A percentile compares a stretch with the other conserved stretches of the same genome.
These are phyloP conservation scores for Agonopterix heracliana DNA, from an alignment of 2,888 invertebrate genomes.

Conservation along the genomic window DNA sequence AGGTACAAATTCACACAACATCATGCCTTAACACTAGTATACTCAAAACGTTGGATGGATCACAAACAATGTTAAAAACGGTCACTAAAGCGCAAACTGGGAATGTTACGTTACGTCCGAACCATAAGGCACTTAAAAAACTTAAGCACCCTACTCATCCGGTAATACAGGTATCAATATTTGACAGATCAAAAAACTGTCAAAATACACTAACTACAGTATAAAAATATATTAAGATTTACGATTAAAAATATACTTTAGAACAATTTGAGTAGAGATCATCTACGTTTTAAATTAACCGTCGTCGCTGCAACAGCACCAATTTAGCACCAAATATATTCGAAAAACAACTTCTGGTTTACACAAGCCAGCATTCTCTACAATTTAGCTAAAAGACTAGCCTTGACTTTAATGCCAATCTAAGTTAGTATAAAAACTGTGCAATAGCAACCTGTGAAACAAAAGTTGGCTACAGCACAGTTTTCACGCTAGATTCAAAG, in stretches of 20 bases:
- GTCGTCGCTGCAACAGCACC: slow-evolving; percentile 59
- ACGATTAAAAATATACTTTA: slow-evolving; percentile 44
- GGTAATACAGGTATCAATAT: slow-evolving; percentile 68
- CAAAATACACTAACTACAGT: slow-evolving; percentile 47
- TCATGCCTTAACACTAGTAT: slow-evolving; percentile 61
- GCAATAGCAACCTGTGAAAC: slow-evolving; percentile 1
- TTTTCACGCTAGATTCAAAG: too few species aligned
- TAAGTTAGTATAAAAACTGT: slow-evolving; percentile 24
- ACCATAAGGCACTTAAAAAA: too few species aligned
- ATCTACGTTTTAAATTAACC: slow-evolving; percentile 42
- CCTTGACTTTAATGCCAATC: too few species aligned
- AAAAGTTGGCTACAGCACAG: not conserved
- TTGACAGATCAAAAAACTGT: slow-evolving; percentile 34
- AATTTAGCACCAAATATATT: slow-evolving; percentile 43
- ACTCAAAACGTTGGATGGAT: slow-evolving; percentile 58
- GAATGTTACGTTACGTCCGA: slow-evolving; percentile 62
- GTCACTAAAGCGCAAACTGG: slow-evolving; percentile 70
- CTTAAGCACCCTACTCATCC: too few species aligned
- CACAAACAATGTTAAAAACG: slow-evolving; percentile 67
- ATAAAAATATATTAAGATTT: slow-evolving; percentile 58
- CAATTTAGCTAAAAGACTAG: too few species aligned
- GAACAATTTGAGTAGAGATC: slow-evolving; percentile 67
- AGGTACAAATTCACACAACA: slow-evolving; percentile 42
- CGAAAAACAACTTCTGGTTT: too few species aligned
- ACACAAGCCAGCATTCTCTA: too few species aligned